Conservation (phyloP, 2,113 vertebrate species). For the Serilophus lunatus region DNA sequence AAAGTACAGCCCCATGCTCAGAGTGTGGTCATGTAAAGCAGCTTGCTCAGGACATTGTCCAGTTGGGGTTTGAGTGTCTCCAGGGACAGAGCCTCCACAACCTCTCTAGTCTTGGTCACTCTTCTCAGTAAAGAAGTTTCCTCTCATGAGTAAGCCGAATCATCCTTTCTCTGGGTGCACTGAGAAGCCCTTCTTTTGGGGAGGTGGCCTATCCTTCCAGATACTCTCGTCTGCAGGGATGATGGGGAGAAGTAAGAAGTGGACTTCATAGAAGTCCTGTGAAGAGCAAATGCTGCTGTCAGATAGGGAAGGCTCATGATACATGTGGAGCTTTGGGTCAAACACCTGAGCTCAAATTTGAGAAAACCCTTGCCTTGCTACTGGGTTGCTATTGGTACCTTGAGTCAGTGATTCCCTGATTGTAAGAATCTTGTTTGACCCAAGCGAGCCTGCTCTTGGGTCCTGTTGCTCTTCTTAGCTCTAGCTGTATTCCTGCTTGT, state of each 20-base stretch:
- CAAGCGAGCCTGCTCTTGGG: neutral
- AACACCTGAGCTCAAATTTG: neutral
- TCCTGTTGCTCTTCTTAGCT: neutral
- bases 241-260: neutral
- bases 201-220: neutral
- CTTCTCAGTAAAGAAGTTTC: neutral
- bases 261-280: neutral
- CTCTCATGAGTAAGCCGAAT: neutral
- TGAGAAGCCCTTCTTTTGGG: neutral
- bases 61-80: neutral
- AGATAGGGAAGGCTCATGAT: neutral
- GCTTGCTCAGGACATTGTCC: neutral
- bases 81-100: neutral
- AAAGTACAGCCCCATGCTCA: neutral
- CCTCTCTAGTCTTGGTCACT: neutral
- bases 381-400: neutral
- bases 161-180: neutral
- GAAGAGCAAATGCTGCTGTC: neutral
- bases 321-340: neutral
- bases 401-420: accelerated
- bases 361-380: neutral
- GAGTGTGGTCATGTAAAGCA: neutral
- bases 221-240: neutral
- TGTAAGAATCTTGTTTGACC: neutral
- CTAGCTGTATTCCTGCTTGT: neutral